Conservation (phyloP, 2,888 invertebrate genomes). For the Patella ulyssiponensis region DNA sequence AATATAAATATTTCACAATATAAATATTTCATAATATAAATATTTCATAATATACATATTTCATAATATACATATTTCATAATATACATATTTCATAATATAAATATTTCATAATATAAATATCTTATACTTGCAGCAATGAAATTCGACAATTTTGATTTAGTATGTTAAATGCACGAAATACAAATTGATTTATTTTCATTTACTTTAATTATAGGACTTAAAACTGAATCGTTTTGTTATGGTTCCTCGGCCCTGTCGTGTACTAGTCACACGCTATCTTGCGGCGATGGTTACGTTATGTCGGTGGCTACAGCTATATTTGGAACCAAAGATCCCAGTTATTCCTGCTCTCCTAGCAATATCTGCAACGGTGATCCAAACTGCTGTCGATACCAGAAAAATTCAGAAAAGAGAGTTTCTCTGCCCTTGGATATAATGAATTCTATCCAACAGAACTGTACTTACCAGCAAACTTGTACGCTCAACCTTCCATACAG, state of each 20-base stretch:
- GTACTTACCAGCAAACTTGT: neutral
- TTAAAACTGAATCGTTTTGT: no score
- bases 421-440: neutral
- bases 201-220: no score
- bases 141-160: no score
- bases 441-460: neutral
- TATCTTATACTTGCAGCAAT: no score
- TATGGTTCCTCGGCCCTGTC: neutral
- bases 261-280: neutral
- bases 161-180: no score
- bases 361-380: neutral
- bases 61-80: no score
- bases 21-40: no score
- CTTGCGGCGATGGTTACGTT: neutral
- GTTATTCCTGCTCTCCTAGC: neutral
- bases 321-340: neutral
- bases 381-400: neutral
- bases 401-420: neutral
- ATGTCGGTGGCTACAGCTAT: neutral
- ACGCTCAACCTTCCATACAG: neutral
- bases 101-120: no score
- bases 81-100: no score
- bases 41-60: no score
- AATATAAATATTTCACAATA: no score
- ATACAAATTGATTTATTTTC: no score